phyloP scores from a whole-genome alignment of 2,113 vertebrate genomes.

The Channa maculata region DNA sequence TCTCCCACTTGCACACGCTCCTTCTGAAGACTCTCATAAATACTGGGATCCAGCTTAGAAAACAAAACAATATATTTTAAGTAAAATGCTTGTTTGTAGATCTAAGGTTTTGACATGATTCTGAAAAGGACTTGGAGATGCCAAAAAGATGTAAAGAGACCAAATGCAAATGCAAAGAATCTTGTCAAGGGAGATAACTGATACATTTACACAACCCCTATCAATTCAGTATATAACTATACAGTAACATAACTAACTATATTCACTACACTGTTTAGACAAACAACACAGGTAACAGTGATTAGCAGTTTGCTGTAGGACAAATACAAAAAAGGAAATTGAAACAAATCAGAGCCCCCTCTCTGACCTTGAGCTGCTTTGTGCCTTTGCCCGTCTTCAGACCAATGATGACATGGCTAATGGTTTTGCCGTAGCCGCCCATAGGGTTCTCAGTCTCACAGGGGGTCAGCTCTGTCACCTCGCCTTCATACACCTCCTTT shows the following conservation, averaged over 20 bases:
- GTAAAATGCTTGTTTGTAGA: not conserved
- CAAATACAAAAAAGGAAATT: not conserved
- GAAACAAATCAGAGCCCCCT: not conserved
- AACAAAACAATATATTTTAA: constrained; percentile 14
- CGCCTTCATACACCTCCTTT: constrained; percentile 98
- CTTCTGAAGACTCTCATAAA: constrained; percentile 98
- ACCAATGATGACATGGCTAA: constrained; percentile 97
- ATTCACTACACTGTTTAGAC: not conserved
- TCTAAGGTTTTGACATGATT: too few relatives aligned
- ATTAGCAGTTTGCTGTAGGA: not conserved
- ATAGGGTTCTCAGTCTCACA: constrained; percentile 99
- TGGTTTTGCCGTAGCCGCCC: constrained; percentile 98
- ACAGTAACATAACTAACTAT: not conserved
- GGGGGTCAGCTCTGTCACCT: constrained; percentile 96
- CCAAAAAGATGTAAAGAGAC: too few relatives aligned
- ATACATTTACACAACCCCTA: too few relatives aligned
- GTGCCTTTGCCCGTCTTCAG: constrained; percentile 98
- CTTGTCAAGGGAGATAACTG: too few relatives aligned
- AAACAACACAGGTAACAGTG: not conserved
- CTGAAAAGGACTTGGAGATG: too few relatives aligned
- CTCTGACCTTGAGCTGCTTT: constrained; percentile 94
- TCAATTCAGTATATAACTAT: too few relatives aligned
- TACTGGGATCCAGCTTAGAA: constrained; percentile 95
- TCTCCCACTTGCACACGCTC: constrained; percentile 97
- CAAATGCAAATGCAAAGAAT: too few relatives aligned